Evolutionary conservation across 2,797 vertebrate genomes (phyloP).

Genomic region (Ptychobarbus kaznakovi): DNA sequence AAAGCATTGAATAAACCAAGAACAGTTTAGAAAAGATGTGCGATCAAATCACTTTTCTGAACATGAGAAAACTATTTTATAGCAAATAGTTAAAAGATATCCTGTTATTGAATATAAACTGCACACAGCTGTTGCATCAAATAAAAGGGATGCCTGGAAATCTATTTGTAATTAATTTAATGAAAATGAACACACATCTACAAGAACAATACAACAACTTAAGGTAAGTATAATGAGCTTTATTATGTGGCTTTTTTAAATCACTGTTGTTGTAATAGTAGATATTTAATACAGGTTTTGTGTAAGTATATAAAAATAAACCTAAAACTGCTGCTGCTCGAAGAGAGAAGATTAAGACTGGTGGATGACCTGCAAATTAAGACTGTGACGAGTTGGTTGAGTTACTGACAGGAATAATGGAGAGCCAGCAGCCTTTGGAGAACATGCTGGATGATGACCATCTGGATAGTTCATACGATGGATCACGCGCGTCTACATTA

Average conservation of each 20-base stretch:
- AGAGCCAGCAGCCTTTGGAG: background rate
- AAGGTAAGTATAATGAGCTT: constrained; percentile 11
- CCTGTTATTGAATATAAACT: no score
- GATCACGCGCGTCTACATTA: constrained; percentile 9
- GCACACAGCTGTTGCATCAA: no score
- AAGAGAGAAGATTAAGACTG: constrained; percentile 37
- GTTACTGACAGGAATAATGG: constrained; percentile 15
- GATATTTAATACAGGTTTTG: constrained; percentile 14
- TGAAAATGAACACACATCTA: constrained; percentile 26
- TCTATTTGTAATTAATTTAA: constrained; percentile 34
- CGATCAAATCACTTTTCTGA: no score
- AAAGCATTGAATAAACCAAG: no score
- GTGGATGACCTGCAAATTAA: constrained; percentile 30
- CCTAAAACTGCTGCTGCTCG: constrained; percentile 3
- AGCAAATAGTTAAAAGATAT: no score
- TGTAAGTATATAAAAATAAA: constrained; percentile 8
- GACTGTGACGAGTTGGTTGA: constrained; percentile 3
- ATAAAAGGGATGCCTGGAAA: background rate
- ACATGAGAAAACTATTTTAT: no score
- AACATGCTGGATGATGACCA: background rate
- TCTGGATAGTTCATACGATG: background rate
- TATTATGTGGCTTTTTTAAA: constrained; percentile 6
- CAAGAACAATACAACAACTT: constrained; percentile 39
- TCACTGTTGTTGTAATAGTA: background rate
- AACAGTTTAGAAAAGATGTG: no score